phyloP scores from a whole-genome alignment of 23 tunicate genomes.

The Botrylloides violaceus region DNA sequence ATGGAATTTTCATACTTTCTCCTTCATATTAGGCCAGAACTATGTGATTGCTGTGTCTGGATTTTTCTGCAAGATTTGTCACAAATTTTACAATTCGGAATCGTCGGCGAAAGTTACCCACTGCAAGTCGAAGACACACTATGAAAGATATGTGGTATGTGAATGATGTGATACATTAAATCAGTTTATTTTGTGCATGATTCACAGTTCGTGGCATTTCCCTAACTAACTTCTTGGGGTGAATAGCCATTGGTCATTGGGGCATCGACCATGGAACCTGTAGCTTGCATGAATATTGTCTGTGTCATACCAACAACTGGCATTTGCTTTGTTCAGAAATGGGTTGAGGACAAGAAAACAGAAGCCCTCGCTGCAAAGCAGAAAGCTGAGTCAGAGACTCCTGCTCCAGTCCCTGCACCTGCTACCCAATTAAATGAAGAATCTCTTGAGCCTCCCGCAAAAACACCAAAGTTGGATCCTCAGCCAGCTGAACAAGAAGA shows the following conservation, averaged over 20 bases:
- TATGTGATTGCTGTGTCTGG: slow-evolving; percentile 87
- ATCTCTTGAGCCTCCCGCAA: slow-evolving; percentile 32
- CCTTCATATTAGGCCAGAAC: slow-evolving; percentile 92
- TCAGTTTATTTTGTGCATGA: background rate
- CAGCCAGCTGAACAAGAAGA: background rate
- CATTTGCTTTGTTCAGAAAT: slow-evolving; percentile 56
- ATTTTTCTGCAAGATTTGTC: slow-evolving; percentile 90
- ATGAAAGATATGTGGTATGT: slow-evolving; percentile 75
- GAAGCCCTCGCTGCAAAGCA: slow-evolving; percentile 43
- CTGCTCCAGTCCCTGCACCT: slow-evolving; percentile 12
- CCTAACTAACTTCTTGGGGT: too few species aligned
- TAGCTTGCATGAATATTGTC: background rate
- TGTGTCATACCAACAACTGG: too few species aligned
- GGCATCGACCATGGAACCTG: background rate
- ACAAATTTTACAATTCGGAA: slow-evolving; percentile 90
- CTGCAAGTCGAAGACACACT: slow-evolving; percentile 78
- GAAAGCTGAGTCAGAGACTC: background rate
- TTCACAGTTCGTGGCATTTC: background rate
- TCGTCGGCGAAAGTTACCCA: slow-evolving; percentile 71
- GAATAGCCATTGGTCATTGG: too few species aligned
- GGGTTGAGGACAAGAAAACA: slow-evolving; percentile 55
- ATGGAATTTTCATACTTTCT: too few species aligned
- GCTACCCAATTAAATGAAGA: background rate
- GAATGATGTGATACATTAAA: background rate
- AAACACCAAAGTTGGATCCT: slow-evolving; percentile 33